A percentile compares a stretch with the other conserved stretches of the same genome.
These are phyloP conservation scores for Mesocentrotus franciscanus DNA, from an alignment of 53 echinoderm and acorn worm genomes.

Conservation along the genomic window DNA sequence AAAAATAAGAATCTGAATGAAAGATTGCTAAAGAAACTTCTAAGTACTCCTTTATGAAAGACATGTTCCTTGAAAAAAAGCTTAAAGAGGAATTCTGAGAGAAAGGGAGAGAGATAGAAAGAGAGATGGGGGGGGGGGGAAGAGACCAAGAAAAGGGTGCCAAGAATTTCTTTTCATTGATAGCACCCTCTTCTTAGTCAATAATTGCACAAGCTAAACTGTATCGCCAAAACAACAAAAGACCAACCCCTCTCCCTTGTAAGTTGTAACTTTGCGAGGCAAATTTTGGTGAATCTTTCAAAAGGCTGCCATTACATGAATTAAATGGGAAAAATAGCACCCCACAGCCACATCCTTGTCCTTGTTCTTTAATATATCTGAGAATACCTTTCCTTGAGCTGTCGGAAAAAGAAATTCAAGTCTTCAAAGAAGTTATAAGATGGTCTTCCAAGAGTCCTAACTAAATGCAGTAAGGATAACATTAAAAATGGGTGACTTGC, in stretches of 20 bases:
- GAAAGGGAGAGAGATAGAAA: neutral
- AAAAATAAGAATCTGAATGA: neutral
- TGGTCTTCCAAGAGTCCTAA: neutral
- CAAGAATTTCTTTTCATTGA: neutral
- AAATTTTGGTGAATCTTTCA: constrained; percentile 3
- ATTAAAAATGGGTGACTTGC: neutral
- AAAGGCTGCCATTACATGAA: constrained; percentile 17
- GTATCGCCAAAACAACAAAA: constrained; percentile 28
- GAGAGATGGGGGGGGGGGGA: neutral
- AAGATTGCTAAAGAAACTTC: neutral
- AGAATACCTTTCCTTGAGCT: neutral
- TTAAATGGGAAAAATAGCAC: neutral
- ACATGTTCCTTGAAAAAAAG: neutral
- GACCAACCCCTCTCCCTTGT: neutral
- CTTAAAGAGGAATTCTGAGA: neutral
- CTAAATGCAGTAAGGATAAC: neutral
- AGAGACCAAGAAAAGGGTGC: neutral
- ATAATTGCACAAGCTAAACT: constrained; percentile 37
- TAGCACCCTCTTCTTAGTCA: constrained; percentile 36
- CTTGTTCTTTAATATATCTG: constrained; percentile 12
- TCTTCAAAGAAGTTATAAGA: neutral
- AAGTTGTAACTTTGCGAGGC: neutral
- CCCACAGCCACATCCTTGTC: neutral
- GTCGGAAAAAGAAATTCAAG: neutral
- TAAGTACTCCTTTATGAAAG: neutral